These are phyloP conservation scores for Mesopsocus fuscifrons DNA, from an alignment of 2,888 invertebrate species.

Conservation along the genomic window DNA sequence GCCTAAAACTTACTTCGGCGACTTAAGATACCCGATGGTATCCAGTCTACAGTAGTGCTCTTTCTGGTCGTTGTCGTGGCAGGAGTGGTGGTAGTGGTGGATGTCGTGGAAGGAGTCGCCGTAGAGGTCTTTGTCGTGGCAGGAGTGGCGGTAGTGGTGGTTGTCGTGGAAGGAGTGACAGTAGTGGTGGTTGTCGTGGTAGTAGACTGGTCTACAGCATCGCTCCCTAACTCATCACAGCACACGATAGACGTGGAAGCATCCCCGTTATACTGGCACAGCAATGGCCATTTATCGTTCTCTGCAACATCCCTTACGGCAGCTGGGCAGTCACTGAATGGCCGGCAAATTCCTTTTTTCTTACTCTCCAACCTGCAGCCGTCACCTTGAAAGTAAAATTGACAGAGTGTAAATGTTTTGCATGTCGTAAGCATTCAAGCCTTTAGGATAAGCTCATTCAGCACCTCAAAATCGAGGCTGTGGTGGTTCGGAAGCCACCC, in stretches of 20 bases:
- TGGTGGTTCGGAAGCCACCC: no score
- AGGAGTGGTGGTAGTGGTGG: conserved; percentile 11
- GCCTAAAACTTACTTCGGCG: no score
- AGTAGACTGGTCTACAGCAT: no score
- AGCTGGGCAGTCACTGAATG: not conserved
- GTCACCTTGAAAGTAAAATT: conserved; percentile 2
- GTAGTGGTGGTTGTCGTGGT: conserved; percentile 15
- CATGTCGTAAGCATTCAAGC: no score
- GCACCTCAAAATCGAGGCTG: no score
- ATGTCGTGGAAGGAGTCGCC: no score
- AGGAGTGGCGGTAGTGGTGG: not conserved
- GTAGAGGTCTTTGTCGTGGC: conserved; percentile 10
- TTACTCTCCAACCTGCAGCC: not conserved
- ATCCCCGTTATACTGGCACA: no score
- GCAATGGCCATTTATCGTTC: conserved; percentile 5
- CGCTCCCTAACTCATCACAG: conserved; percentile 4
- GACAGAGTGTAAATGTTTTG: no score
- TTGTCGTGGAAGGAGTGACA: conserved; percentile 1
- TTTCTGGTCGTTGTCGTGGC: conserved; percentile 12
- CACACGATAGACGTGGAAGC: not conserved
- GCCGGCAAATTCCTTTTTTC: not conserved
- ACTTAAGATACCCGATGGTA: no score
- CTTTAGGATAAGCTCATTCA: no score
- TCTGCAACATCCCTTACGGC: not conserved
- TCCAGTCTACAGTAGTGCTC: not conserved